Percentiles rank a stretch among this genome's conserved stretches.
phyloP scores from a whole-genome alignment of 2,888 invertebrate genomes.

The Helicoverpa assulta region DNA sequence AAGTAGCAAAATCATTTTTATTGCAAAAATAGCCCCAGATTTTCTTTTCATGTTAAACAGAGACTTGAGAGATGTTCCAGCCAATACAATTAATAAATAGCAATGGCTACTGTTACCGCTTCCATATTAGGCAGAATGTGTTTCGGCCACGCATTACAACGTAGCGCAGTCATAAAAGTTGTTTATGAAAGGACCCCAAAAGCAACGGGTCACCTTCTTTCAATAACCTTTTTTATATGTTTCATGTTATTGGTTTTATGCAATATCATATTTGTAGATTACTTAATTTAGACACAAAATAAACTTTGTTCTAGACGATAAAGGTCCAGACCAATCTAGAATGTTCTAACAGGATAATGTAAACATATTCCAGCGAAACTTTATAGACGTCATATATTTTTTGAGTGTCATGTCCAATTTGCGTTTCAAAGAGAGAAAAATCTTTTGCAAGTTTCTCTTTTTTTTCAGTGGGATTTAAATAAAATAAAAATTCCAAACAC shows the following conservation, averaged over 20 bases:
- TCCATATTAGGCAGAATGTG: constrained; percentile 61
- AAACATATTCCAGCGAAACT: constrained; percentile 22
- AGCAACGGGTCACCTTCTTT: constrained; percentile 60
- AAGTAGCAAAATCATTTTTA: neutral
- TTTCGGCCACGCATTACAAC: constrained; percentile 67
- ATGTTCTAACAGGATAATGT: constrained; percentile 8
- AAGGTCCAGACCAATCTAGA: constrained; percentile 22
- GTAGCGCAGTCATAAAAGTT: constrained; percentile 72
- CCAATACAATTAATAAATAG: constrained; percentile 31
- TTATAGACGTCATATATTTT: neutral
- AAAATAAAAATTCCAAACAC: neutral
- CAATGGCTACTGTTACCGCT: constrained; percentile 32
- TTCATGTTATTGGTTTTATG: constrained; percentile 52
- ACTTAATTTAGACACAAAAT: constrained; percentile 29
- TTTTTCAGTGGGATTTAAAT: neutral
- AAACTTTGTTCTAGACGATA: constrained; percentile 6
- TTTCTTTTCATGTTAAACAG: neutral
- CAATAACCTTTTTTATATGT: constrained; percentile 55
- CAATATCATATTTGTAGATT: constrained; percentile 32
- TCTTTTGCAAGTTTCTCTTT: neutral
- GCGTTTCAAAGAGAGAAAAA: neutral
- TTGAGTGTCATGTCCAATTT: neutral
- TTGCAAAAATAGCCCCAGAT: neutral
- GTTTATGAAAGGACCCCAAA: constrained; percentile 68
- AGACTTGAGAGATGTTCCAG: neutral